Conservation (phyloP, 1,140 invertebrate genomes). For the Euwallacea fornicatus region DNA sequence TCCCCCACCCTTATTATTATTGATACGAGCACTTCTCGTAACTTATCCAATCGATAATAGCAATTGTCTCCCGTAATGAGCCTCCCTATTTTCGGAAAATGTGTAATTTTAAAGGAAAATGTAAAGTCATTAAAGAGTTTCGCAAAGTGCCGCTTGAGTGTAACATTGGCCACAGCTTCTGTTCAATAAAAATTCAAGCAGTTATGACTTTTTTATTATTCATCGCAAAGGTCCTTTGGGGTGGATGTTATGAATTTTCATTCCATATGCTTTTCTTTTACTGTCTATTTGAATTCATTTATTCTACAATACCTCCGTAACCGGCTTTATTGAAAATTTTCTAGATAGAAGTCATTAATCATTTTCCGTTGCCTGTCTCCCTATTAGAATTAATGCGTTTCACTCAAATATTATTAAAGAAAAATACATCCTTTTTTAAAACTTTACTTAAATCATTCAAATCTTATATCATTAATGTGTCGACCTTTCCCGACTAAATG, state of each 20-base stretch:
- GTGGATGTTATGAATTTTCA: conserved; percentile 34
- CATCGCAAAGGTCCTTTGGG: conserved; percentile 25
- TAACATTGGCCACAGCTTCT: conserved; percentile 12
- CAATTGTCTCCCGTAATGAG: neutral
- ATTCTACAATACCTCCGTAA: conserved; percentile 29
- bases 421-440: conserved; percentile 12
- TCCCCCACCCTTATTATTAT: neutral
- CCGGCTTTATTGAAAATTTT: conserved; percentile 32
- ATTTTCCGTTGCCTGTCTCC: conserved; percentile 16
- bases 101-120: neutral
- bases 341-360: conserved; percentile 31
- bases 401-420: conserved; percentile 28
- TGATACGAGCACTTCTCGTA: neutral
- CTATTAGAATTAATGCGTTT: conserved; percentile 31
- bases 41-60: neutral
- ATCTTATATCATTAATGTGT: neutral
- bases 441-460: neutral
- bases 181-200: conserved; percentile 28
- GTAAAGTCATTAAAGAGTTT: conserved; percentile 8
- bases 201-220: conserved; percentile 33
- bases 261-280: conserved; percentile 34
- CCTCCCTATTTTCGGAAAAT: neutral
- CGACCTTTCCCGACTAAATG: neutral
- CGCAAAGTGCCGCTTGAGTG: neutral
- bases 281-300: conserved; percentile 36